Percentiles rank a stretch among this genome's conserved stretches.
Conservation (phyloP, 2,113 vertebrate genomes). For the Meles meles region DNA sequence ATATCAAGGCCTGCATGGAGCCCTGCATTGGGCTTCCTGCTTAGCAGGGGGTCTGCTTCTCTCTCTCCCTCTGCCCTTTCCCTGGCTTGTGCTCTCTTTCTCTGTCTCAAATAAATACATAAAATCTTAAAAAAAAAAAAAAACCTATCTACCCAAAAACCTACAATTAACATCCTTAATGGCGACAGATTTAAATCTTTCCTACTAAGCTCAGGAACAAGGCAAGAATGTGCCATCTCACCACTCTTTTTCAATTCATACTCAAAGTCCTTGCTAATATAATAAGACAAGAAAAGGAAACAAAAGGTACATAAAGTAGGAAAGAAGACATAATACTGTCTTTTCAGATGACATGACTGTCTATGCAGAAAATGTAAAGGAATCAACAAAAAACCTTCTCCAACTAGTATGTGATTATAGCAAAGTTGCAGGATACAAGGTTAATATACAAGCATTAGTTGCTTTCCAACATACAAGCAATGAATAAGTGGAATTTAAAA, state of each 20-base stretch:
- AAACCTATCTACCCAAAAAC: not conserved
- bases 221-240: not conserved
- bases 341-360: not conserved
- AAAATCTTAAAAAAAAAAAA: no score
- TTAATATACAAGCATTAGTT: not conserved
- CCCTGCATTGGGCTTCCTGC: no score
- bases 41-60: no score
- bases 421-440: not conserved
- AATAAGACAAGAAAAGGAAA: not conserved
- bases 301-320: not conserved
- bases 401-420: not conserved
- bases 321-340: not conserved
- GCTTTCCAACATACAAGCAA: not conserved
- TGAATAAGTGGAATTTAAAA: not conserved
- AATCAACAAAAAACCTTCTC: not conserved
- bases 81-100: no score
- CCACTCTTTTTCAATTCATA: not conserved
- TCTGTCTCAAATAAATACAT: no score
- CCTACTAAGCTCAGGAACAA: not conserved
- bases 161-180: not conserved
- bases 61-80: no score
- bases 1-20: no score
- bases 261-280: not conserved
- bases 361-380: not conserved
- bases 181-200: not conserved